Evolutionary conservation across 2,797 vertebrate genomes (phyloP).

Genomic region (Pantherophis alleghaniensis): DNA sequence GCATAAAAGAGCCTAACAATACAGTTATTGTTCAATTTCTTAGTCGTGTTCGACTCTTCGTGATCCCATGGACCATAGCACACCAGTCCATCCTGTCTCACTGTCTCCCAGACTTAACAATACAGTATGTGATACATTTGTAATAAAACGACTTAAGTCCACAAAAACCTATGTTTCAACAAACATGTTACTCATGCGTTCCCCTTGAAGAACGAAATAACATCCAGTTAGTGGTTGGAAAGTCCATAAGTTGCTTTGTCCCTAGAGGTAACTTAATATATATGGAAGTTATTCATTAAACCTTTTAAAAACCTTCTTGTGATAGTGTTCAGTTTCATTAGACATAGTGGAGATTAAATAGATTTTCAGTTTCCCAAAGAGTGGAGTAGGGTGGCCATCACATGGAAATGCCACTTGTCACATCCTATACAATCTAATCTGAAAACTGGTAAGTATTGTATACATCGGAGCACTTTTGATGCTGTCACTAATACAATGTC

Average conservation of each 20-base stretch:
- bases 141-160: background rate
- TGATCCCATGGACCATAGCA: background rate
- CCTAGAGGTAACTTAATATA: background rate
- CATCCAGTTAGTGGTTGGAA: background rate
- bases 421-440: background rate
- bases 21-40: background rate
- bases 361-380: background rate
- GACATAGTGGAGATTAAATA: background rate
- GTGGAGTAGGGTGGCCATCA: background rate
- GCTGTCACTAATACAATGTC: background rate
- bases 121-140: background rate
- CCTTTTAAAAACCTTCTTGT: background rate
- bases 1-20: background rate
- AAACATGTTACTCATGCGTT: background rate
- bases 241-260: background rate
- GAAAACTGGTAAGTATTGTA: background rate
- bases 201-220: background rate
- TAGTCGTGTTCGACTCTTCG: background rate
- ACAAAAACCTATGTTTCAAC: background rate
- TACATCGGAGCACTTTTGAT: background rate
- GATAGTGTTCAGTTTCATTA: background rate
- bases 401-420: background rate
- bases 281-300: background rate
- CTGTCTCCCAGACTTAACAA: background rate
- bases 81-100: background rate